These are phyloP conservation scores for Phyllostomus discolor DNA, from an alignment of 2,113 vertebrate genomes.

Conservation along the genomic window DNA sequence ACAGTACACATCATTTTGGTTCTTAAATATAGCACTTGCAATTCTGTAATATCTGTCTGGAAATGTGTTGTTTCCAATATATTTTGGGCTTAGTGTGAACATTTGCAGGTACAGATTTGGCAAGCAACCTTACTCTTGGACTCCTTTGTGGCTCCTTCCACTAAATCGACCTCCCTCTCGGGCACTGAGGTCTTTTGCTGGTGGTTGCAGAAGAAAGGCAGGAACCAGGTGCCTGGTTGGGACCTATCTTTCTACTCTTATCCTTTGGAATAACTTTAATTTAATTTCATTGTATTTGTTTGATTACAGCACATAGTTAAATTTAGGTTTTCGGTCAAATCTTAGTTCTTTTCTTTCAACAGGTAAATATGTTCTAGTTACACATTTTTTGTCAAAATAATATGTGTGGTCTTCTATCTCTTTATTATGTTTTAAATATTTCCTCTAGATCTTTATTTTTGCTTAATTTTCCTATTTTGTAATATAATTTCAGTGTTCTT, in stretches of 20 bases:
- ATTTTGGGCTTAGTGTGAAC: neutral
- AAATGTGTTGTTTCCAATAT: neutral
- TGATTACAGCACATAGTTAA: neutral
- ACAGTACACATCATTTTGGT: neutral
- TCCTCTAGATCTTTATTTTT: neutral
- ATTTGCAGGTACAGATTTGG: neutral
- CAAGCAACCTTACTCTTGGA: neutral
- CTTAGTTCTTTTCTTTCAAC: neutral
- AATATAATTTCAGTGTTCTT: neutral
- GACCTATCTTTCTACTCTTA: neutral
- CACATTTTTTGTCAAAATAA: neutral
- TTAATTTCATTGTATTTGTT: neutral
- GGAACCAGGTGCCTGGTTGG: neutral
- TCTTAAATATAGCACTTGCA: neutral
- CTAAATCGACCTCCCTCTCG: neutral
- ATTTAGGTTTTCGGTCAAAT: neutral
- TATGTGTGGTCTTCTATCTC: neutral
- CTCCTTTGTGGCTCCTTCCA: neutral
- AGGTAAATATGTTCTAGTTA: neutral
- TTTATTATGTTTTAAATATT: neutral
- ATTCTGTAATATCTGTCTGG: neutral
- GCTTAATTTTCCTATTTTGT: neutral
- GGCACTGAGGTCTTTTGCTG: neutral
- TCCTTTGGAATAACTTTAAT: neutral
- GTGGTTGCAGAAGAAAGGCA: neutral